A percentile compares a stretch with the other conserved stretches of the same genome.
phyloP scores from a whole-genome alignment of 2,888 invertebrate species.

The Sinotaia quadrata region DNA sequence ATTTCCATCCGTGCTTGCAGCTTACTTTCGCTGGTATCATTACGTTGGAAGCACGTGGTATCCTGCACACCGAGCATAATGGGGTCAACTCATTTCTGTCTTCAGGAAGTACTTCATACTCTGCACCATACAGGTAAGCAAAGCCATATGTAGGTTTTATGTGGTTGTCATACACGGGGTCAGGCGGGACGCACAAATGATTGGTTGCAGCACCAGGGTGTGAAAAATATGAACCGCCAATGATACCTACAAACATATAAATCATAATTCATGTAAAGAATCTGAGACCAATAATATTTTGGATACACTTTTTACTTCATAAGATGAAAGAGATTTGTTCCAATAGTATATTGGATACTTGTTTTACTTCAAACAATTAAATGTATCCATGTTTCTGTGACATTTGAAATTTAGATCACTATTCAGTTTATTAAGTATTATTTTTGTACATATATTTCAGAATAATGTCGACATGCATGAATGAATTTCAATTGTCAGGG shows the following conservation, averaged over 20 bases:
- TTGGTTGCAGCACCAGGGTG: slow-evolving; percentile 19
- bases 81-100: neutral
- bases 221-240: slow-evolving; percentile 8
- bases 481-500: too few relatives aligned
- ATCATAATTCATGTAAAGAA: too few relatives aligned
- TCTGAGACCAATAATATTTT: too few relatives aligned
- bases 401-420: too few relatives aligned
- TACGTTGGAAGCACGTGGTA: neutral
- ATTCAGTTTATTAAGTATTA: too few relatives aligned
- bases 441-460: too few relatives aligned
- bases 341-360: too few relatives aligned
- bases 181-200: slow-evolving; percentile 20
- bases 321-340: too few relatives aligned
- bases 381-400: too few relatives aligned
- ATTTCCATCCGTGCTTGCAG: neutral
- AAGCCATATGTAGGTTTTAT: neutral
- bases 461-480: too few relatives aligned
- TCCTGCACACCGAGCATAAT: neutral
- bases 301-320: too few relatives aligned
- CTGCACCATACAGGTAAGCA: neutral
- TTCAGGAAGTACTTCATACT: neutral
- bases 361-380: too few relatives aligned
- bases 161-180: neutral
- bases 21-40: neutral
- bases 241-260: slow-evolving; percentile 21